These are phyloP conservation scores for Pseudoatta argentina DNA, from an alignment of 1,140 invertebrate species.

Conservation along the genomic window DNA sequence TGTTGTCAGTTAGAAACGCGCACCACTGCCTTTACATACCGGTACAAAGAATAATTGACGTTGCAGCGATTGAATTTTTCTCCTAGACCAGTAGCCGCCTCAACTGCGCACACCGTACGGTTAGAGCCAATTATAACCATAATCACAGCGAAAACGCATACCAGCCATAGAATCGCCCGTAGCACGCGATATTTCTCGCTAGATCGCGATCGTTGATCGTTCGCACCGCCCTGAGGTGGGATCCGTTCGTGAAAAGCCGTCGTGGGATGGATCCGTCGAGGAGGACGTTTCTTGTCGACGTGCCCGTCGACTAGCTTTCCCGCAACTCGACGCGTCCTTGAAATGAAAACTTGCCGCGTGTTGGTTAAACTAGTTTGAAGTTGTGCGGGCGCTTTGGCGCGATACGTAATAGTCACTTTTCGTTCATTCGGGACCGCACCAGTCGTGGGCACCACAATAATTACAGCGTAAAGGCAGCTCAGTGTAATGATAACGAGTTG, in stretches of 20 bases:
- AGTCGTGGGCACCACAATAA: not conserved
- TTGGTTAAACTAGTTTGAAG: constrained; percentile 51
- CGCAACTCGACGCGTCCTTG: constrained; percentile 34
- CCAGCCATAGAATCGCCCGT: constrained; percentile 30
- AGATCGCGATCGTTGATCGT: constrained; percentile 39
- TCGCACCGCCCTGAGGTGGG: constrained; percentile 6
- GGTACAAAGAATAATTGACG: constrained; percentile 39
- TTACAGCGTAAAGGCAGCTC: not conserved
- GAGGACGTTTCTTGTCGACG: not conserved
- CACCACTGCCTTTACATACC: constrained; percentile 33
- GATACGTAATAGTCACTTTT: constrained; percentile 44
- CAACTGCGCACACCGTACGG: constrained; percentile 28
- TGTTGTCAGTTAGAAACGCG: constrained; percentile 16
- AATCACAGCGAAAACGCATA: constrained; percentile 54
- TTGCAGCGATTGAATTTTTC: constrained; percentile 44
- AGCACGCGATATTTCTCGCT: constrained; percentile 58
- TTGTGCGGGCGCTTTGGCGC: not conserved
- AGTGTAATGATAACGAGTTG: constrained; percentile 44
- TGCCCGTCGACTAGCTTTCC: not conserved
- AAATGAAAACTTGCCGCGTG: constrained; percentile 1
- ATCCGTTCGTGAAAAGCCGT: constrained; percentile 51
- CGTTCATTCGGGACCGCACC: constrained; percentile 13
- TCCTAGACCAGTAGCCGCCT: constrained; percentile 40
- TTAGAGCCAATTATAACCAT: constrained; percentile 64
- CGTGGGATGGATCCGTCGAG: not conserved